Conservation (phyloP, 2,888 invertebrate species). For the Scaptomyza caliginosa region DNA sequence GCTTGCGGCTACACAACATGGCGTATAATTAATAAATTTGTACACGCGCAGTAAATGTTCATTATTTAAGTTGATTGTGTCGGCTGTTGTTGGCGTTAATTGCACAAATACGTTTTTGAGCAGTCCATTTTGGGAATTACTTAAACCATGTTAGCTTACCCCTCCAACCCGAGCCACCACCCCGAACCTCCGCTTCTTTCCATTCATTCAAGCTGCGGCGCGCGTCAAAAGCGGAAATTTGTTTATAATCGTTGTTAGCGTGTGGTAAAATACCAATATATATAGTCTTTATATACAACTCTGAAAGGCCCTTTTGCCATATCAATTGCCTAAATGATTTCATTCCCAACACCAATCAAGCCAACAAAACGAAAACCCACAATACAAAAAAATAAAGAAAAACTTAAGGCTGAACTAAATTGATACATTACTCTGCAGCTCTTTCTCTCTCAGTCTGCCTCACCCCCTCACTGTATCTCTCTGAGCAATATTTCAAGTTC, state of each 20-base stretch:
- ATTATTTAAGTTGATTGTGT: constrained; percentile 45
- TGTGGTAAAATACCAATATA: constrained; percentile 46
- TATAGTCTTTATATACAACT: constrained; percentile 16
- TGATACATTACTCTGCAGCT: constrained; percentile 68
- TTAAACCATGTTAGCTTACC: constrained; percentile 33
- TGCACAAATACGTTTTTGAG: constrained; percentile 76
- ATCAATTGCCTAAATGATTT: constrained; percentile 74
- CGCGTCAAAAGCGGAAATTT: constrained; percentile 80
- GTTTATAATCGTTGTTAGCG: constrained; percentile 75
- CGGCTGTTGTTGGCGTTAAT: constrained; percentile 63
- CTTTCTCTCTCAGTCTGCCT: neutral
- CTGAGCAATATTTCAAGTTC: constrained; percentile 58
- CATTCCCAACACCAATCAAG: constrained; percentile 62
- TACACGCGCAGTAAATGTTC: constrained; percentile 63
- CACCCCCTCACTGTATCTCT: no score
- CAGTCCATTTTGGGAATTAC: constrained; percentile 68
- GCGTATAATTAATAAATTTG: constrained; percentile 75
- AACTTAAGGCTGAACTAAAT: constrained; percentile 57
- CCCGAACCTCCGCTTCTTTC: neutral
- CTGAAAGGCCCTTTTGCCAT: constrained; percentile 42
- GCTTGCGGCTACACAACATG: constrained; percentile 57
- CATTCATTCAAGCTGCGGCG: constrained; percentile 28
- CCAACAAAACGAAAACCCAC: constrained; percentile 32
- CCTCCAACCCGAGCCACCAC: neutral
- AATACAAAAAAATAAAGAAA: no score